phyloP scores from a whole-genome alignment of 1,140 invertebrate genomes.

The Trichonephila clavipes region DNA sequence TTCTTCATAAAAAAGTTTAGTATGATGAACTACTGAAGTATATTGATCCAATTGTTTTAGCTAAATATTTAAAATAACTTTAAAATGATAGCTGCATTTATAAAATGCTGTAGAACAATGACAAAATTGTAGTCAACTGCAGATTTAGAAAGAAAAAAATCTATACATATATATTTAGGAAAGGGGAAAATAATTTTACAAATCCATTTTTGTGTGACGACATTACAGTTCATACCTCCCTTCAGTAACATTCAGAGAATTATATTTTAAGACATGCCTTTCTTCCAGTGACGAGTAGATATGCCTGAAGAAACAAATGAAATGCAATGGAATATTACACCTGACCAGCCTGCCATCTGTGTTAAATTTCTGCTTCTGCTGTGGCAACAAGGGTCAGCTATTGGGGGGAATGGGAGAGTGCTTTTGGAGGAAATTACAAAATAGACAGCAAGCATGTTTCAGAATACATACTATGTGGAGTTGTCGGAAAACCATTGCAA shows the following conservation, averaged over 20 bases:
- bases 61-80: too few species aligned
- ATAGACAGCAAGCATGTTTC: conserved; percentile 60
- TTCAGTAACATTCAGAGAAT: neutral
- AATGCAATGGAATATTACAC: conserved; percentile 21
- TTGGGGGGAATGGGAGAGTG: conserved; percentile 52
- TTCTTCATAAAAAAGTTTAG: too few species aligned
- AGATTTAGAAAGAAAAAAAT: too few species aligned
- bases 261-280: neutral
- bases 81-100: too few species aligned
- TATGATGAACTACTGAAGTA: too few species aligned
- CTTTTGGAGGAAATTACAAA: conserved; percentile 46
- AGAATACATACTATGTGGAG: conserved; percentile 10
- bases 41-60: too few species aligned
- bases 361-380: conserved; percentile 68
- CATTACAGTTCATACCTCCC: neutral
- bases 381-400: conserved; percentile 61
- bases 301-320: conserved; percentile 54
- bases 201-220: too few species aligned
- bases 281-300: conserved; percentile 28
- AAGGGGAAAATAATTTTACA: too few species aligned
- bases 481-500: conserved; percentile 43
- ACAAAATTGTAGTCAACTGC: too few species aligned
- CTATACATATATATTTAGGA: too few species aligned
- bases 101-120: too few species aligned
- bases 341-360: conserved; percentile 60